Percentiles rank a stretch among this genome's conserved stretches.
Evolutionary conservation across 2,888 invertebrate species (phyloP).

Genomic region (Eustalomyia histrio): DNA sequence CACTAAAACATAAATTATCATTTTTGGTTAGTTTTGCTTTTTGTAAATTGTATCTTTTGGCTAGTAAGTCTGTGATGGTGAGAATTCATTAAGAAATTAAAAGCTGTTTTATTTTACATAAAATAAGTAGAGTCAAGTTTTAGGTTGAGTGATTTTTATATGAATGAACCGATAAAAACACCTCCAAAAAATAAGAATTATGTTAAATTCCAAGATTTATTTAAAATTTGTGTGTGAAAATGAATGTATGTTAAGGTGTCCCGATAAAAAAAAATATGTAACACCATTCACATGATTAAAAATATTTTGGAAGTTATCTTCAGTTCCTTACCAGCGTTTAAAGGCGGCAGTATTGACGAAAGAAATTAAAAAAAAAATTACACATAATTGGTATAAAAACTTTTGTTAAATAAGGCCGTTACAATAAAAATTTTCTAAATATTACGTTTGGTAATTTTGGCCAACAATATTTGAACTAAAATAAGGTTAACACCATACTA

Average conservation of each 20-base stretch:
- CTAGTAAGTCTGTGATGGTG: neutral
- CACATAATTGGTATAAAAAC: too few species aligned
- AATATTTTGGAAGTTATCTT: too few species aligned
- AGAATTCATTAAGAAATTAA: neutral
- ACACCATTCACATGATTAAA: too few species aligned
- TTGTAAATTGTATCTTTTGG: neutral
- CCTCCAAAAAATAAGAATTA: slow-evolving; percentile 39
- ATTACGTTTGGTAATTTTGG: too few species aligned
- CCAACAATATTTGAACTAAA: too few species aligned
- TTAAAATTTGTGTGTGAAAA: slow-evolving; percentile 39
- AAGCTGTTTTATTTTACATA: neutral
- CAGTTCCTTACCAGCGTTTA: too few species aligned
- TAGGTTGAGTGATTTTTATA: slow-evolving; percentile 47
- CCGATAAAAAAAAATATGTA: too few species aligned
- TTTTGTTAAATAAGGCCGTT: too few species aligned
- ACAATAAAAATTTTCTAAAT: too few species aligned
- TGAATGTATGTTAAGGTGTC: slow-evolving; percentile 28
- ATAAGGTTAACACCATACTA: too few species aligned
- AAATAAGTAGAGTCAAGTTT: slow-evolving; percentile 7
- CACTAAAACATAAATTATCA: slow-evolving; percentile 11
- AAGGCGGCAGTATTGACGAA: too few species aligned
- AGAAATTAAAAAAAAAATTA: too few species aligned
- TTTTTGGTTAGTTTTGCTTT: neutral
- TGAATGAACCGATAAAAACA: slow-evolving; percentile 31
- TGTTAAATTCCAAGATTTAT: slow-evolving; percentile 24